Percentiles rank a stretch among this genome's conserved stretches.
Evolutionary conservation across 1,140 invertebrate species (phyloP).

Genomic region (Galleria mellonella): DNA sequence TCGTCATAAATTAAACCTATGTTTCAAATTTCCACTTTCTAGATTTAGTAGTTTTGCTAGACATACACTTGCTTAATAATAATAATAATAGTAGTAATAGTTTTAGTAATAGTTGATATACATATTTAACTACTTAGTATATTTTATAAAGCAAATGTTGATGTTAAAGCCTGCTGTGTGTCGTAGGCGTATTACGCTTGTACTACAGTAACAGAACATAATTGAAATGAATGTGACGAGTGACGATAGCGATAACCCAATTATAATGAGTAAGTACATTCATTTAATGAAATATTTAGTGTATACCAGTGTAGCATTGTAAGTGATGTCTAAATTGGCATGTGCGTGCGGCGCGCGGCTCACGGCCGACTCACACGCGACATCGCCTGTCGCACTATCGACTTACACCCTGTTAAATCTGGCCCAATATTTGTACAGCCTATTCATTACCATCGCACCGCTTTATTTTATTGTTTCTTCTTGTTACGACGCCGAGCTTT

Average conservation of each 20-base stretch:
- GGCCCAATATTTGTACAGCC: constrained; percentile 63
- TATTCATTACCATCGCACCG: constrained; percentile 49
- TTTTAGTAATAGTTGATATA: too few species aligned
- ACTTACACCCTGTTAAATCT: constrained; percentile 65
- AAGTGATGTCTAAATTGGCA: constrained; percentile 48
- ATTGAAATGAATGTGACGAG: constrained; percentile 17
- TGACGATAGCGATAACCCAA: constrained; percentile 20
- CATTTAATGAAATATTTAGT: constrained; percentile 22
- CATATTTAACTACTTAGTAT: too few species aligned
- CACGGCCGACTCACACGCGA: constrained; percentile 40
- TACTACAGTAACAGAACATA: background rate
- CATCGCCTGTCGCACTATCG: constrained; percentile 54
- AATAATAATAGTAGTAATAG: too few species aligned
- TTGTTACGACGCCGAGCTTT: constrained; percentile 23
- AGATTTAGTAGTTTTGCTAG: too few species aligned
- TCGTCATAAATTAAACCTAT: too few species aligned
- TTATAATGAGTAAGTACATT: constrained; percentile 15
- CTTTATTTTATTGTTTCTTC: constrained; percentile 56
- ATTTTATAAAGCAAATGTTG: too few species aligned
- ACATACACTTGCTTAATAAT: too few species aligned
- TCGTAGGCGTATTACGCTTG: too few species aligned
- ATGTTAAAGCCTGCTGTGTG: too few species aligned
- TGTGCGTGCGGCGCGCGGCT: constrained; percentile 32
- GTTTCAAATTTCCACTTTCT: too few species aligned
- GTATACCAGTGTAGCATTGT: constrained; percentile 21